Conservation (phyloP, 2,797 vertebrate genomes). For the Pseudochirops corinnae region DNA sequence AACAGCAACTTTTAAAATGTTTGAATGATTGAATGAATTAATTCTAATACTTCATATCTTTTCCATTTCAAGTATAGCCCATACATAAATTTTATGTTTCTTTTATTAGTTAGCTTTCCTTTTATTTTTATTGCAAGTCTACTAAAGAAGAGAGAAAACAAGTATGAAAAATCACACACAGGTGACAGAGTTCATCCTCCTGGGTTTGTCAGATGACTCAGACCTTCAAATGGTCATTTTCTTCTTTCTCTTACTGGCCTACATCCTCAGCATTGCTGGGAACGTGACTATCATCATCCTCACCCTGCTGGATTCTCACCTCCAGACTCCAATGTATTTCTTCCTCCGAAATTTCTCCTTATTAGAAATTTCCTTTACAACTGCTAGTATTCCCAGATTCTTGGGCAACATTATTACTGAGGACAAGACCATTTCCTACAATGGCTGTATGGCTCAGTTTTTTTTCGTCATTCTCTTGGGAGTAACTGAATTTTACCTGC, state of each 20-base stretch:
- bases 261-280: not conserved
- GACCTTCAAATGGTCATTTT: not conserved
- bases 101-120: not conserved
- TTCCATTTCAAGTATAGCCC: not conserved
- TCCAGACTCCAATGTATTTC: not conserved
- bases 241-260: not conserved
- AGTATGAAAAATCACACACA: not conserved
- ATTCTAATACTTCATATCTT: not conserved
- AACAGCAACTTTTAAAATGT: not conserved
- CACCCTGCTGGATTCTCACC: not conserved
- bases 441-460: not conserved
- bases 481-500: not conserved
- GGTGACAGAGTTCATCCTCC: not conserved
- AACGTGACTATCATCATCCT: not conserved
- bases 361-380: not conserved
- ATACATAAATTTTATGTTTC: not conserved
- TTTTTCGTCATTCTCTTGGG: not conserved
- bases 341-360: not conserved
- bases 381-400: not conserved
- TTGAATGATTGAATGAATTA: not conserved
- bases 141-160: not conserved
- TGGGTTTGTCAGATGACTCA: not conserved
- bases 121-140: not conserved
- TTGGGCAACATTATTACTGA: not conserved
- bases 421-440: not conserved